phyloP scores from a whole-genome alignment of 2,113 vertebrate genomes.

The Cyanistes caeruleus region DNA sequence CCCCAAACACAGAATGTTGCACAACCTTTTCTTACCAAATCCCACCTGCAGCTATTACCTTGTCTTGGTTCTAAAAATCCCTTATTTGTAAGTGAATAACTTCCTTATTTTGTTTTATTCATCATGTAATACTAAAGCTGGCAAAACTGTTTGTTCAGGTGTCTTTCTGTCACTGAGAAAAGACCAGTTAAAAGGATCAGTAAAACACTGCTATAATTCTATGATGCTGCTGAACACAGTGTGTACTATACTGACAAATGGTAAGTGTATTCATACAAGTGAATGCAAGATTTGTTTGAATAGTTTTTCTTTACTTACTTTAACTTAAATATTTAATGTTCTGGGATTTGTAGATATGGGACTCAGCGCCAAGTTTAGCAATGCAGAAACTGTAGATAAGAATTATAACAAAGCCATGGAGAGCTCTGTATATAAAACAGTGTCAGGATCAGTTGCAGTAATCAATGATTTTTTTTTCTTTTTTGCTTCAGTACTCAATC shows the following conservation, averaged over 20 bases:
- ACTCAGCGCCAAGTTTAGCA: conserved; percentile 22
- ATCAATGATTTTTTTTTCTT: conserved; percentile 5
- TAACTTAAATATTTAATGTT: conserved; percentile 70
- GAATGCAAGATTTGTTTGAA: conserved; percentile 57
- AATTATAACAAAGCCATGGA: background rate
- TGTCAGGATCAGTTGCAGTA: conserved; percentile 21
- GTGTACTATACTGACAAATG: background rate
- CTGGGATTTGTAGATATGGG: conserved; percentile 20
- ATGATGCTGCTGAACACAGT: background rate
- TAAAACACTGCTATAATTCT: background rate
- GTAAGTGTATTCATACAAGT: background rate
- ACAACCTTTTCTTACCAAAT: background rate
- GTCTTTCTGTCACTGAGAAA: background rate
- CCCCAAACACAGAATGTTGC: background rate
- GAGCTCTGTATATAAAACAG: background rate
- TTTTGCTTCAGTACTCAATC: conserved; percentile 26
- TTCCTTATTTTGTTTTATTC: background rate
- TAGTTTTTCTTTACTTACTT: conserved; percentile 34
- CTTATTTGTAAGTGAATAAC: background rate
- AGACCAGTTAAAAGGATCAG: background rate
- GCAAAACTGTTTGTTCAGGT: conserved; percentile 14
- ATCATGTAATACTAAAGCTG: background rate
- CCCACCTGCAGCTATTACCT: background rate
- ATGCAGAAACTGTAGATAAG: conserved; percentile 7
- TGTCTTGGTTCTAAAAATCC: background rate